Base-by-base conservation (phyloP, 2,888 invertebrate species). In the Sepioteuthis lessoniana region DNA sequence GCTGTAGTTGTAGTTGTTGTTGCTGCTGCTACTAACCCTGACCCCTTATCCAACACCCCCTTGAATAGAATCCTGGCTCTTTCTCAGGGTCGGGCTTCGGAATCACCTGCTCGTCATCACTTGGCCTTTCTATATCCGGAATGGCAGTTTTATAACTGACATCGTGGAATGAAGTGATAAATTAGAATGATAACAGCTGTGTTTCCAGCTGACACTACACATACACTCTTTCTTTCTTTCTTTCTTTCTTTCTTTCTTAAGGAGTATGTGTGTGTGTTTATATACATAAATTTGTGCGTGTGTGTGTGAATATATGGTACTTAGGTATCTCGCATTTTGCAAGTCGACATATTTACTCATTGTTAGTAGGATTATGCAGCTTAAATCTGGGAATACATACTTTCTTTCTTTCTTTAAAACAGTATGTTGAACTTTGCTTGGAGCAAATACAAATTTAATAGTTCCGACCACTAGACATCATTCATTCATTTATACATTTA, bases 11-110 rank as follows among this genome's bases (percentile, higher is more conserved):
- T n/a, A n/a, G 16, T 35, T n/a, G 60, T 60, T 31, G 76, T n/a
- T 76, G 16, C n/a, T n/a, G 76, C 28, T 55, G 25, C 50, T 28
- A 0, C 25, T n/a, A n/a, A 76, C 76, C n/a, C n/a, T 13, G 76
- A 16, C 76, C 76, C n/a, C n/a, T 76, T 76, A 76, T 76, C n/a
- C n/a, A n/a, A 76, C 76, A 35, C n/a, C 76, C 76, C 8, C n/a
- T 76, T n/a, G 76, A 76, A 76, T 76, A 76, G n/a, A 35, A 76
- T 76, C n/a, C 13, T 35, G 76, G n/a, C n/a, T 76, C 76, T 76
- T 76, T 76, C 76, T 76, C 76, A 76, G 76, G 76, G 76, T 76
- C 76, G 76, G n/a, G 76, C 76, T n/a, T n/a, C 76, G 76, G 76
- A 76, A 76, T 76, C 76, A 76, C 76, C 76, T 76, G 76, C n/a